Base-by-base conservation (phyloP, 2,888 invertebrate genomes). In the Plagodis dolabraria region DNA sequence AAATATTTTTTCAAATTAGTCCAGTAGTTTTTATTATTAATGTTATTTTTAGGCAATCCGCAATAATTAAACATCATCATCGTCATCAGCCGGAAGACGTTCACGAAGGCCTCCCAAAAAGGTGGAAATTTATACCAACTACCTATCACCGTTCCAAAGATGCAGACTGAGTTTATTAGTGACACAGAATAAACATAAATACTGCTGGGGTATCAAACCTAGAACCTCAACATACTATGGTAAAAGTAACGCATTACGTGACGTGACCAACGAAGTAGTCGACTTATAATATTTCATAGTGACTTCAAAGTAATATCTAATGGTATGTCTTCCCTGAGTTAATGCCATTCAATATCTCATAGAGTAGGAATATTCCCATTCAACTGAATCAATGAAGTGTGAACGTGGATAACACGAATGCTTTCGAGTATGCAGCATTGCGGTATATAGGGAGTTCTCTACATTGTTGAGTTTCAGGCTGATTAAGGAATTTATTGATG, bases 381-480 rank as follows among this genome's bases (percentile, higher is more conserved):
- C 82, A 83, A 71, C 71, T 69, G 74, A 77, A 76, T 74, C 85
- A 87, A 87, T 87, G 87, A 84, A 83, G 86, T 81, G 84, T 81
- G 78, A 85, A 80, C 75, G 44, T 71, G 87, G 87, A 89, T 89
- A 89, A 87, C 85, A 80, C 68, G 80, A 79, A 84, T 78, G 82
- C 77, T 72, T 79, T 74, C 68, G 64, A 53, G 53, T 57, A 42
- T 36, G 44, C 33, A 40, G 50, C 4, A 34, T 56, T 48, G 56
- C 52, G 48, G 47, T 47, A 53, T 45, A 45, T 63, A 60, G 62
- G 60, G 64, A 51, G 22, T 42, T 38, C 9, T 34, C 54, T 35
- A 7, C 33, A 36, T 36, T 50, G 35, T 46, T 7, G 10, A 38
- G 35, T 35, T 53, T 22, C 4, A 36, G 66, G 59, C 11, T 7